Percentiles rank a stretch among this genome's conserved stretches.
Evolutionary conservation across 2,888 invertebrate species (phyloP).

Genomic region (Rhamphomyia laevipes): DNA sequence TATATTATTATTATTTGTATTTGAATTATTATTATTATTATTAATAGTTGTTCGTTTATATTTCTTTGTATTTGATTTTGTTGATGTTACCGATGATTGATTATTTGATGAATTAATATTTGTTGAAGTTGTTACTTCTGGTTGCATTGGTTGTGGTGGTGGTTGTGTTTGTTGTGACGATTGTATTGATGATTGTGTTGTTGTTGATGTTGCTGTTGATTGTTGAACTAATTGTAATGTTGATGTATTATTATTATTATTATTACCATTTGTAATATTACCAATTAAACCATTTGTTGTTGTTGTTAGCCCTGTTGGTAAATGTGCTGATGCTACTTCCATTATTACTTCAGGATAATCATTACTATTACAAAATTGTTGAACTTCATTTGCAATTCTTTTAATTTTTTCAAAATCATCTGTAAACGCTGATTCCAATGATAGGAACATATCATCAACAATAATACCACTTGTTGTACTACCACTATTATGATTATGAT

Average conservation of each 20-base stretch:
- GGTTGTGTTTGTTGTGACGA: conserved; percentile 39
- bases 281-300: conserved; percentile 22
- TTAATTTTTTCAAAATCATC: conserved; percentile 79
- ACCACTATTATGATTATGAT: conserved; percentile 10
- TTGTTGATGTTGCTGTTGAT: conserved; percentile 35
- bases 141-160: conserved; percentile 41
- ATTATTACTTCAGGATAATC: conserved; percentile 34
- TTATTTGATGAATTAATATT: conserved; percentile 32
- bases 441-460: conserved; percentile 39
- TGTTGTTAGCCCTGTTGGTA: conserved; percentile 15
- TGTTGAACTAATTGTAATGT: neutral
- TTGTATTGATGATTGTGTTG: conserved; percentile 24
- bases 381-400: conserved; percentile 69
- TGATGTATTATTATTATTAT: neutral
- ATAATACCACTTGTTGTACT: conserved; percentile 26
- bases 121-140: conserved; percentile 47
- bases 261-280: neutral
- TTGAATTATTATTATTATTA: conserved; percentile 22
- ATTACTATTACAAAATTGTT: conserved; percentile 51
- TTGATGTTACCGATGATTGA: conserved; percentile 37
- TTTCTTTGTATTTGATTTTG: conserved; percentile 53
- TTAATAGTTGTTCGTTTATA: conserved; percentile 50
- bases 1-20: conserved; percentile 22
- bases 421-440: conserved; percentile 41
- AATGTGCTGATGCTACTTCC: conserved; percentile 26